phyloP scores from a whole-genome alignment of 2,888 invertebrate genomes.

The Gymnosoma rotundatum region DNA sequence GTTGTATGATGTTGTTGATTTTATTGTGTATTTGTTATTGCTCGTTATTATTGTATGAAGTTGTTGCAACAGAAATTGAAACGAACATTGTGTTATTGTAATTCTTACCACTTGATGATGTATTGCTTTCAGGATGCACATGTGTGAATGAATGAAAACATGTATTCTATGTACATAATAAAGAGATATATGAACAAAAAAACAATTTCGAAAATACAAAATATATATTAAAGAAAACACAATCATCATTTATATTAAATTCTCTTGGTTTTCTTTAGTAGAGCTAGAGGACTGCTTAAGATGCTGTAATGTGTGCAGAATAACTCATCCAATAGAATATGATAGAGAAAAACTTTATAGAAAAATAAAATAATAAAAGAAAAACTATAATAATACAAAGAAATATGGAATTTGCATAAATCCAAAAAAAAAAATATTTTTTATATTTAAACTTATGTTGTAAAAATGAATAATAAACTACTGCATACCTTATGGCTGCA shows the following conservation, averaged over 20 bases:
- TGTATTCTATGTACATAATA: constrained; percentile 11
- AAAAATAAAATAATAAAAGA: constrained; percentile 1
- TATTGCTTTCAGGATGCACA: constrained; percentile 65
- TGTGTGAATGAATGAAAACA: constrained; percentile 40
- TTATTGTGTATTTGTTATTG: constrained; percentile 32
- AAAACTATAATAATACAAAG: constrained; percentile 10
- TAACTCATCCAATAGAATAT: not conserved
- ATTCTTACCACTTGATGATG: constrained; percentile 60
- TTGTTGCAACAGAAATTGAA: constrained; percentile 43
- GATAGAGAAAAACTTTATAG: not conserved
- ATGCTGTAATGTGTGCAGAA: not conserved
- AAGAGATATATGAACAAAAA: not conserved
- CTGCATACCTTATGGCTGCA: constrained; percentile 42
- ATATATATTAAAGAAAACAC: not conserved
- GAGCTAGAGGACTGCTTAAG: not conserved
- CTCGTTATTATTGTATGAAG: constrained; percentile 8
- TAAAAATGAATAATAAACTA: constrained; percentile 6
- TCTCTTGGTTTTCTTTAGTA: constrained; percentile 13
- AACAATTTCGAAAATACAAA: constrained; percentile 1
- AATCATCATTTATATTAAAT: constrained; percentile 45
- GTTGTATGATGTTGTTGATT: constrained; percentile 56
- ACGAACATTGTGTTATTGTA: constrained; percentile 48
- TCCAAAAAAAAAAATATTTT: not conserved
- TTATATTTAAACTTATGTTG: not conserved
- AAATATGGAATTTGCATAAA: constrained; percentile 49